Evolutionary conservation across 2,888 invertebrate species (phyloP).

Genomic region (Tetramorium bicarinatum): DNA sequence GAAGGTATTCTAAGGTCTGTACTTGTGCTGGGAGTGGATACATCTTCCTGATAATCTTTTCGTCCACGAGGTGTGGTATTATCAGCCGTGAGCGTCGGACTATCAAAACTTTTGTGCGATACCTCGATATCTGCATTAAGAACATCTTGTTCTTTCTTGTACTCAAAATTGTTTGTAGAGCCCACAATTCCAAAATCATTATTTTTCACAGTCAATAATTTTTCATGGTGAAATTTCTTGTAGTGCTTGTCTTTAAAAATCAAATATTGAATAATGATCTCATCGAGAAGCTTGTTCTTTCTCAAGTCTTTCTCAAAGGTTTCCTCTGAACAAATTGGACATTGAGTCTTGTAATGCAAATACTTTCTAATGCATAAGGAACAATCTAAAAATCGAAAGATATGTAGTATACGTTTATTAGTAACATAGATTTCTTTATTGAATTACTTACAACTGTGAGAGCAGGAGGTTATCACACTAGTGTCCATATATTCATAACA

Average conservation of each 20-base stretch:
- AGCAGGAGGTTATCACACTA: constrained; percentile 87
- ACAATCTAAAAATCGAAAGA: constrained; percentile 85
- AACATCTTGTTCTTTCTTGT: constrained; percentile 1
- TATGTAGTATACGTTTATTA: not conserved
- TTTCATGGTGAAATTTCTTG: constrained; percentile 16
- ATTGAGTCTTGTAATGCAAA: constrained; percentile 86
- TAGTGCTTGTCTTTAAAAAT: constrained; percentile 80
- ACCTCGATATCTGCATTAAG: not conserved
- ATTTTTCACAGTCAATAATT: constrained; percentile 17
- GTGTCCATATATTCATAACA: constrained; percentile 87
- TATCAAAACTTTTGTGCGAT: not conserved
- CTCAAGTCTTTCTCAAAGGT: constrained; percentile 86
- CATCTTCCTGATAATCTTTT: constrained; percentile 46
- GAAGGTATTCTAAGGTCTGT: constrained; percentile 69
- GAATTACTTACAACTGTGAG: constrained; percentile 87
- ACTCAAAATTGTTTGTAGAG: not conserved
- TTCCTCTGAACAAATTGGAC: constrained; percentile 87
- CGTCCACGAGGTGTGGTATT: constrained; percentile 48
- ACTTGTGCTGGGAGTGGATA: constrained; percentile 79
- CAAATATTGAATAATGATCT: constrained; percentile 83
- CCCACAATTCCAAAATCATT: not conserved
- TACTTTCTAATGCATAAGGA: constrained; percentile 87
- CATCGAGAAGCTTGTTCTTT: constrained; percentile 86
- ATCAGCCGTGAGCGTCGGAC: not conserved
- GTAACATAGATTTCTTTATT: not conserved